Evolutionary conservation across 2,888 invertebrate species (phyloP).

Genomic region (Pandemis corylana): DNA sequence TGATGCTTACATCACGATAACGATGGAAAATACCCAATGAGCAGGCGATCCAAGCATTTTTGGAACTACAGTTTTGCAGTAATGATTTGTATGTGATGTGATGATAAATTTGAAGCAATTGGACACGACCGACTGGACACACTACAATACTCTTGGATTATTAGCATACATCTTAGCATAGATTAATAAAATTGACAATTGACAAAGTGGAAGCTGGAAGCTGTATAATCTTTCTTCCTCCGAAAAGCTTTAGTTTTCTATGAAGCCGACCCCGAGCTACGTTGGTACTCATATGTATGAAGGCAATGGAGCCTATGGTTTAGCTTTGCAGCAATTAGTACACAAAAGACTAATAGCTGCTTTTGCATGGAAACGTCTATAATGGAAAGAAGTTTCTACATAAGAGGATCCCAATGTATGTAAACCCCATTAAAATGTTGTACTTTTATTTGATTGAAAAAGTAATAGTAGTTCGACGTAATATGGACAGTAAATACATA

Average conservation of each 20-base stretch:
- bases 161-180: background rate
- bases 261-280: background rate
- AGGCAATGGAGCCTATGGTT: background rate
- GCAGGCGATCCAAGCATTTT: background rate
- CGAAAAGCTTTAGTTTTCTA: background rate
- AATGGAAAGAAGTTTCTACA: slow-evolving; percentile 1
- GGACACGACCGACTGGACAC: background rate
- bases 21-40: background rate
- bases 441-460: too few relatives aligned
- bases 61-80: background rate
- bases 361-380: background rate
- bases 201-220: background rate
- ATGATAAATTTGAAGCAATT: background rate
- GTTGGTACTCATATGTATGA: background rate
- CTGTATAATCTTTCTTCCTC: background rate
- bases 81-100: background rate
- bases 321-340: background rate
- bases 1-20: background rate
- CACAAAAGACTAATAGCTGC: background rate
- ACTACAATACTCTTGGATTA: background rate
- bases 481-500: too few relatives aligned
- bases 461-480: too few relatives aligned
- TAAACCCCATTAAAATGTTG: background rate
- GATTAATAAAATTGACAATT: background rate
- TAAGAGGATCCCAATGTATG: background rate